Evolutionary conservation across 2,888 invertebrate genomes (phyloP).

Genomic region (Eupithecia subfuscata): DNA sequence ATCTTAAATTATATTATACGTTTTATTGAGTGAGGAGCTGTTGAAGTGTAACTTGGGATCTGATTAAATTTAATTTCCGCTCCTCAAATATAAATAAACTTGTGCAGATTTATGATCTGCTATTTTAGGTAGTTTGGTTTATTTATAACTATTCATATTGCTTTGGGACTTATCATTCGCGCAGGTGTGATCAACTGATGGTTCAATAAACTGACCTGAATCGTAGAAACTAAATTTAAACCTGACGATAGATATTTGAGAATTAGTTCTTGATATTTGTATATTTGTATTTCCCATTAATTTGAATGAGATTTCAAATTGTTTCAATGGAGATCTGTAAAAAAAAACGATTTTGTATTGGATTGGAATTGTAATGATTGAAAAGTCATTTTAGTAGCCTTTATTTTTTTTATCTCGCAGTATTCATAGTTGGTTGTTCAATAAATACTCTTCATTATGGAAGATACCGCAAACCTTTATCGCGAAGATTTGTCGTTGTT

Average conservation of each 20-base stretch:
- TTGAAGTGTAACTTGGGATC: too few species aligned
- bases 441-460: background rate
- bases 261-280: background rate
- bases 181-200: constrained; percentile 18
- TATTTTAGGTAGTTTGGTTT: constrained; percentile 21
- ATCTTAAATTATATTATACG: background rate
- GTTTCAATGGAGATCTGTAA: background rate
- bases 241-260: background rate
- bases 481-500: background rate
- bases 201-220: constrained; percentile 19
- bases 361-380: background rate
- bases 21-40: background rate
- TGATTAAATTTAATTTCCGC: background rate
- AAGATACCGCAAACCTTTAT: background rate
- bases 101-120: constrained; percentile 10
- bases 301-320: background rate
- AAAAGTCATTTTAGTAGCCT: background rate
- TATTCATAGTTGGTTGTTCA: background rate
- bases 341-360: background rate
- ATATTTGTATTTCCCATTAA: background rate
- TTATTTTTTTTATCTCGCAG: background rate
- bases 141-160: constrained; percentile 17
- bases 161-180: constrained; percentile 14
- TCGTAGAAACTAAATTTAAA: background rate
- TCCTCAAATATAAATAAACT: background rate